A percentile compares a stretch with the other conserved stretches of the same genome.
Conservation (phyloP, 2,797 vertebrate genomes). For the Enteromius mattozi region DNA sequence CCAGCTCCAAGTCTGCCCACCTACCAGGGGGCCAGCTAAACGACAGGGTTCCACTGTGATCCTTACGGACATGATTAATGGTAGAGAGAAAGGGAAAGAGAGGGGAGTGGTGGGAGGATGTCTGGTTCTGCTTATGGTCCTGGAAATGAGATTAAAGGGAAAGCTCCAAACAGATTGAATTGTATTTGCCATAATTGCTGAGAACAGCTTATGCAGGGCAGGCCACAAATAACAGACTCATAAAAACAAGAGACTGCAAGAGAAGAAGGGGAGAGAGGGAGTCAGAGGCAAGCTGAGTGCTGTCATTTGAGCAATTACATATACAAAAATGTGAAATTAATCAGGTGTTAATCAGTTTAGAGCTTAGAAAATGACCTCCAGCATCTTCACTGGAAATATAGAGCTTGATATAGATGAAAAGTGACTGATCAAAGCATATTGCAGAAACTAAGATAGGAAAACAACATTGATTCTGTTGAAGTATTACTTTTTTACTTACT, state of each 20-base stretch:
- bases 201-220: slow-evolving; percentile 81
- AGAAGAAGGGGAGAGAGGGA: slow-evolving; percentile 42
- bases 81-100: slow-evolving; percentile 29
- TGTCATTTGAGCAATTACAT: slow-evolving; percentile 64
- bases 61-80: slow-evolving; percentile 71
- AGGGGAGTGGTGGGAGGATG: slow-evolving; percentile 66
- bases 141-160: slow-evolving; percentile 79
- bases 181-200: slow-evolving; percentile 75
- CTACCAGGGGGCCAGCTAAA: slow-evolving; percentile 64
- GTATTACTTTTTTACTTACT: background rate
- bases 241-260: slow-evolving; percentile 60
- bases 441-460: background rate
- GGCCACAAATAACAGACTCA: slow-evolving; percentile 71
- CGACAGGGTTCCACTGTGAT: slow-evolving; percentile 71
- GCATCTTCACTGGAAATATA: background rate
- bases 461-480: background rate
- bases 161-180: slow-evolving; percentile 78
- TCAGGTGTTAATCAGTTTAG: slow-evolving; percentile 58
- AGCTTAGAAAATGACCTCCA: slow-evolving; percentile 16
- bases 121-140: slow-evolving; percentile 77
- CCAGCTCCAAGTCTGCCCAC: slow-evolving; percentile 32
- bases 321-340: slow-evolving; percentile 68
- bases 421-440: background rate
- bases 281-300: slow-evolving; percentile 55
- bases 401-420: background rate